Percentiles rank a stretch among this genome's conserved stretches.
These are phyloP conservation scores for Vespertilio murinus DNA, from an alignment of 2,797 vertebrate genomes.

Conservation along the genomic window DNA sequence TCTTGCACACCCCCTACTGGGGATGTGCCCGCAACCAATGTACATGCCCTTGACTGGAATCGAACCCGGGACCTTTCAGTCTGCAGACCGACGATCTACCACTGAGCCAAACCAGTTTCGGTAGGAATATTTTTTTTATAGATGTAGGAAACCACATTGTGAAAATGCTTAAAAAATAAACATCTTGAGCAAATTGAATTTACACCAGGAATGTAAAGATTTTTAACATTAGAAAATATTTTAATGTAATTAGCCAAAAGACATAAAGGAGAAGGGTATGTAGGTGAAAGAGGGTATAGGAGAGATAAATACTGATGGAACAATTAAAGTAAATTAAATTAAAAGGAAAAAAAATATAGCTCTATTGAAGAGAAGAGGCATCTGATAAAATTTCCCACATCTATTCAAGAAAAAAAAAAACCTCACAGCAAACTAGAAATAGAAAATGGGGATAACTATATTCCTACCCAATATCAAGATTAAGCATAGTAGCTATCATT, in stretches of 20 bases:
- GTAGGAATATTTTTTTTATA: neutral
- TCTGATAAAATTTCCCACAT: neutral
- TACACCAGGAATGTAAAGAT: neutral
- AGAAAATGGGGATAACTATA: neutral
- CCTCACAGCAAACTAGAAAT: neutral
- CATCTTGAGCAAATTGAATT: neutral
- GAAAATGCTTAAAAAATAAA: slow-evolving; percentile 1
- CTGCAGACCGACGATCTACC: too few relatives aligned
- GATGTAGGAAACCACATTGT: neutral
- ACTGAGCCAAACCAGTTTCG: too few relatives aligned
- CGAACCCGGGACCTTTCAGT: too few relatives aligned
- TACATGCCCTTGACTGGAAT: too few relatives aligned
- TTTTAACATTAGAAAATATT: neutral
- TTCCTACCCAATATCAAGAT: neutral
- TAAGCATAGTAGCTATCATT: neutral
- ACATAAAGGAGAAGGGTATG: neutral
- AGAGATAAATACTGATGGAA: neutral
- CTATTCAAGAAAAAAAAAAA: slow-evolving; percentile 1
- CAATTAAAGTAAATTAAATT: neutral
- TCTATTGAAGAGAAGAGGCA: neutral
- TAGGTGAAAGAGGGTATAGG: neutral
- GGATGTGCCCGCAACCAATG: too few relatives aligned
- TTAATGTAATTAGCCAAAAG: neutral
- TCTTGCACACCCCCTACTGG: too few relatives aligned
- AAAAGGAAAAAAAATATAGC: neutral